A percentile compares a stretch with the other conserved stretches of the same genome.
phyloP scores from a whole-genome alignment of 2,888 invertebrate species.

The Morpho achilles region DNA sequence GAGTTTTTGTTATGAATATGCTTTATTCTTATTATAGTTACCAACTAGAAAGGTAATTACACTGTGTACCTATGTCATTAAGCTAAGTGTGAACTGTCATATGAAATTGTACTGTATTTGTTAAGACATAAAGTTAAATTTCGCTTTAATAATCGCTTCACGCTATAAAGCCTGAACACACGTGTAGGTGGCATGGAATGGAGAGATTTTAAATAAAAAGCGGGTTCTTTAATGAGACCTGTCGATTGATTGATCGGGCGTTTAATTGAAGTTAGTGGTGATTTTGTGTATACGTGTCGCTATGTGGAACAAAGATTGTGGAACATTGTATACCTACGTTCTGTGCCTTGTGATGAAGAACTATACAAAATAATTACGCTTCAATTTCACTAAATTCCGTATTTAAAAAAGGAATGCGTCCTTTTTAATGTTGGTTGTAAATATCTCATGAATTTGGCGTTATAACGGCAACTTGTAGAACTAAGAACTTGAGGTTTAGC shows the following conservation, averaged over 20 bases:
- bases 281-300: constrained; percentile 28
- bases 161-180: constrained; percentile 26
- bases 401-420: too few relatives aligned
- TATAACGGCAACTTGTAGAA: too few relatives aligned
- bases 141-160: background rate
- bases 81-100: constrained; percentile 5
- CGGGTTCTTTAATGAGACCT: constrained; percentile 39
- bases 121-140: constrained; percentile 1
- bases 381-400: too few relatives aligned
- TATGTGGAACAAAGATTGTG: constrained; percentile 14
- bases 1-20: constrained; percentile 50
- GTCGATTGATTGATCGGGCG: constrained; percentile 43
- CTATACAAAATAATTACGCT: too few relatives aligned
- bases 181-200: constrained; percentile 41
- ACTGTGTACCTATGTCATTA: constrained; percentile 38
- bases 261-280: constrained; percentile 41
- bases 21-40: constrained; percentile 49
- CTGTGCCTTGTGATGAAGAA: background rate
- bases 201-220: constrained; percentile 38
- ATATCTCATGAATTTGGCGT: too few relatives aligned
- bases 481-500: too few relatives aligned
- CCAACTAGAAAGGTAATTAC: constrained; percentile 59
- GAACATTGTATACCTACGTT: constrained; percentile 2
- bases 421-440: too few relatives aligned
- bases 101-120: constrained; percentile 8